phyloP scores from a whole-genome alignment of 2,113 vertebrate species.

The Suricata suricatta region DNA sequence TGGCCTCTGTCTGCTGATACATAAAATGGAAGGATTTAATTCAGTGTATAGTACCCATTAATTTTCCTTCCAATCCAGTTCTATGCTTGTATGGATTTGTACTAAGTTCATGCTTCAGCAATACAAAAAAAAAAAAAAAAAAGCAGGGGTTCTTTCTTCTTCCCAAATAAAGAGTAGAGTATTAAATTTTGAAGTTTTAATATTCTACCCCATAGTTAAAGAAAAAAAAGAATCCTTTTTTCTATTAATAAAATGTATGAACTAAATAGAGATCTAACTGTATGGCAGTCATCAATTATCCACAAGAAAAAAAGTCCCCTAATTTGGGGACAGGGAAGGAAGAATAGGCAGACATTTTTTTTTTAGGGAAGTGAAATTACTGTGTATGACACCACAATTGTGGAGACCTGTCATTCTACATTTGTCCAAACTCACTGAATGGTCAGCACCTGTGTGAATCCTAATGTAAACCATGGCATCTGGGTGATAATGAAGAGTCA shows the following conservation, averaged over 20 bases:
- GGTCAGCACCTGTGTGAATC: neutral
- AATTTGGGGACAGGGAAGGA: neutral
- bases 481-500: neutral
- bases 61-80: neutral
- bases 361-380: neutral
- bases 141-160: neutral
- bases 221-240: neutral
- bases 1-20: constrained; percentile 1
- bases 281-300: neutral
- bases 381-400: neutral
- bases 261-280: neutral
- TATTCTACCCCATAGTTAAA: neutral
- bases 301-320: neutral
- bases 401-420: neutral
- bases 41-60: neutral
- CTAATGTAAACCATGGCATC: neutral
- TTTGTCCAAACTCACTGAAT: neutral
- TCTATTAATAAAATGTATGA: neutral
- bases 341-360: neutral
- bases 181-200: neutral
- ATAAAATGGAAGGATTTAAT: constrained; percentile 1
- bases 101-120: neutral
- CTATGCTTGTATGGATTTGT: neutral
- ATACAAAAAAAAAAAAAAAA: neutral
- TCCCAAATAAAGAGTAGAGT: neutral